Percentiles rank a stretch among this genome's conserved stretches.
These are phyloP conservation scores for Castor canadensis DNA, from an alignment of 2,113 vertebrate genomes.

Conservation along the genomic window DNA sequence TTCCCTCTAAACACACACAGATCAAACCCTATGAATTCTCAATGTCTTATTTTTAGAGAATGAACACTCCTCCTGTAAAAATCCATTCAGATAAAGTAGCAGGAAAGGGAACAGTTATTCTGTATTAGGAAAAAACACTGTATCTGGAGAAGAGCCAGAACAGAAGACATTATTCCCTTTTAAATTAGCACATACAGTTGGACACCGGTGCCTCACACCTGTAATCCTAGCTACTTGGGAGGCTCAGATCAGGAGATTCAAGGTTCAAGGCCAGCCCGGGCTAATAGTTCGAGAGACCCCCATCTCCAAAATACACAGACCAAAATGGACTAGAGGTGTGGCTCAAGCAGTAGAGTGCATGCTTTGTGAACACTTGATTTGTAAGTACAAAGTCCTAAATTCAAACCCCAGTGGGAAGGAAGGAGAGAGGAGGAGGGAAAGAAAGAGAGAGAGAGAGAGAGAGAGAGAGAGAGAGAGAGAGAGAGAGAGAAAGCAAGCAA, in stretches of 20 bases:
- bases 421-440: no score
- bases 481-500: background rate
- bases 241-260: no score
- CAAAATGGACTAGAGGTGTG: background rate
- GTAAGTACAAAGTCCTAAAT: no score
- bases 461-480: no score
- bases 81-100: background rate
- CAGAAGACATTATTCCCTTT: background rate
- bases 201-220: no score
- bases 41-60: background rate
- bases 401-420: no score
- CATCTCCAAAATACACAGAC: background rate
- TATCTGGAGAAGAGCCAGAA: background rate
- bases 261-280: no score
- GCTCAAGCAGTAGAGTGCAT: no score
- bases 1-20: background rate
- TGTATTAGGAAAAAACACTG: slow-evolving; percentile 10
- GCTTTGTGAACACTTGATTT: no score
- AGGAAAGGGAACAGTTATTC: background rate
- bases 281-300: no score
- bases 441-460: no score
- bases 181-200: background rate
- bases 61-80: background rate
- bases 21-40: background rate
- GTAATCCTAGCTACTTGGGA: no score